Base-by-base conservation (phyloP, 2,888 invertebrate genomes). In the Cerastis rubricosa region DNA sequence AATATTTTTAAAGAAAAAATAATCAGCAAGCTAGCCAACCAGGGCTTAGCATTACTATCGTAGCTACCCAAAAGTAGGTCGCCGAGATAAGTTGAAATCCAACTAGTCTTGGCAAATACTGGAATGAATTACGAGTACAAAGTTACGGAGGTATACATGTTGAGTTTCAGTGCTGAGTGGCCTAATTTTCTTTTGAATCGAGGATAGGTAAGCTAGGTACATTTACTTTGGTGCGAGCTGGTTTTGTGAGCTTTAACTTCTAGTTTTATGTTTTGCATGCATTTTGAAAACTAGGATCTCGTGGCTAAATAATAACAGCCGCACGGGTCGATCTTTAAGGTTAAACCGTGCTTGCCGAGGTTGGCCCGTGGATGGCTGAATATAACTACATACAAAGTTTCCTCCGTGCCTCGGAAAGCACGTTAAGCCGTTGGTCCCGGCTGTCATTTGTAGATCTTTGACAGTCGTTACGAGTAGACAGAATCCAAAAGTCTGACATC, bases 61-160 rank as follows among this genome's bases (percentile, higher is more conserved):
- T 43, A 35, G 68, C 65, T 40, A 61, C 63, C 64, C 51, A 70
- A 74, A 86, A 81, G 69, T 85, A 79, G 85, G 85, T 85, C 87
- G 74, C 1, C 66, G 51, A 81, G 87, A 85, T 86, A 85, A 84
- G 51, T 81, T 76, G 68, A 71, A 81, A 86, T 76, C 74, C 65
- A 84, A 76, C 80, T 51, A 81, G 85, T 81, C 87, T 85, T 64
- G 22, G 76, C 69, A 81, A 77, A 79, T 74, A 84, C 71, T 83
- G 72, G 61, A 80, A 70, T 73, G 54, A 65, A 84, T 68, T 76
- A 70, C 51, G 64, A 71, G 59, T 64, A 71, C 65, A 4, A 54
- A 63, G 40, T 69, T 85, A 45, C 19, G 49, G 51, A 35, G 74
- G 4, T 35, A 51, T 63, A 70, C n/a, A 11, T 35, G 68, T 71